Percentiles rank a stretch among this genome's conserved stretches.
These are phyloP conservation scores for Glaucopsyche alexis DNA, from an alignment of 2,888 invertebrate species.

Conservation along the genomic window DNA sequence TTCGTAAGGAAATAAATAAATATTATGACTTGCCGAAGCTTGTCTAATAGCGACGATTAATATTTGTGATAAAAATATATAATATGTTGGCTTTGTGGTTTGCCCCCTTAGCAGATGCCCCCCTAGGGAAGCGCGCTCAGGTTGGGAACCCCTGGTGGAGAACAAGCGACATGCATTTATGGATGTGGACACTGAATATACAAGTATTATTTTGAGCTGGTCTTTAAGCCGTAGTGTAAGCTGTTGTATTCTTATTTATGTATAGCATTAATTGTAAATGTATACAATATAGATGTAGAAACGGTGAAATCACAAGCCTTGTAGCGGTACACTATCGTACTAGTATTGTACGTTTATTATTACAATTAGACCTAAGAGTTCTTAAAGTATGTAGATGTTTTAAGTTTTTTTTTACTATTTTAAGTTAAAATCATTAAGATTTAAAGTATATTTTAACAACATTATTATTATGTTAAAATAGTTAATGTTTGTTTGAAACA, in stretches of 20 bases:
- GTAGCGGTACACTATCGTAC: background rate
- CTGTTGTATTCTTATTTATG: background rate
- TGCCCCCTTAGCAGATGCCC: too few relatives aligned
- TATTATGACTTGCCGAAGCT: too few relatives aligned
- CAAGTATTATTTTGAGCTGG: conserved; percentile 7
- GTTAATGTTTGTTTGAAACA: background rate
- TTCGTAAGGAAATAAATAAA: too few relatives aligned
- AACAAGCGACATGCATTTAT: background rate
- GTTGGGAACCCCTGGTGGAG: background rate
- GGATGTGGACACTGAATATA: background rate
- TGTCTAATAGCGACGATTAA: too few relatives aligned
- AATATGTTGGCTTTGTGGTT: too few relatives aligned
- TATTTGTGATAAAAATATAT: too few relatives aligned
- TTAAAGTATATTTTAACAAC: background rate
- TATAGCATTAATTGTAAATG: background rate
- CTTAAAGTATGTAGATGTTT: background rate
- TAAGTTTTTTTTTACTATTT: background rate
- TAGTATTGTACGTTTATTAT: background rate
- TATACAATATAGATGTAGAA: background rate
- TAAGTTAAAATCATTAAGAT: background rate
- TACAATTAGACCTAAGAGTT: background rate
- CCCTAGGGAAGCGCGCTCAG: too few relatives aligned
- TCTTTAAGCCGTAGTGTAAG: background rate
- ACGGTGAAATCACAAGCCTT: background rate
- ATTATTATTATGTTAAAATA: background rate